phyloP scores from a whole-genome alignment of 1,140 invertebrate species.

The Panulirus ornatus region DNA sequence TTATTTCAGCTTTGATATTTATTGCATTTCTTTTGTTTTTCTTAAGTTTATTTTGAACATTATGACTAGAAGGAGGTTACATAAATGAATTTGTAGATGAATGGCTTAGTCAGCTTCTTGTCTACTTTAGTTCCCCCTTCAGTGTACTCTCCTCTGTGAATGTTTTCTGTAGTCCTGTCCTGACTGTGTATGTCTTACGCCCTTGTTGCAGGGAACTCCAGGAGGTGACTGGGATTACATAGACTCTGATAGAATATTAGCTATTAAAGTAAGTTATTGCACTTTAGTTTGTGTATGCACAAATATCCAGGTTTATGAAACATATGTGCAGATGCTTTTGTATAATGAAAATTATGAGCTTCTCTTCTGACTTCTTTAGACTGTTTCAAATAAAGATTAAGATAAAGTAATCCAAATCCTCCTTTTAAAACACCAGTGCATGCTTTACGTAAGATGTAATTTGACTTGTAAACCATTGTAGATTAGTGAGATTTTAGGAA shows the following conservation, averaged over 20 bases:
- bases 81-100: slow-evolving; percentile 3
- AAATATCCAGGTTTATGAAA: too few species aligned
- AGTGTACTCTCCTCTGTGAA: background rate
- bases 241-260: slow-evolving; percentile 91
- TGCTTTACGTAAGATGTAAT: too few species aligned
- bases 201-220: slow-evolving; percentile 74
- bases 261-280: slow-evolving; percentile 88
- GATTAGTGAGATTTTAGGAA: too few species aligned
- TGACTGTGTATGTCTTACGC: slow-evolving; percentile 63
- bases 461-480: too few species aligned
- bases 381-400: background rate
- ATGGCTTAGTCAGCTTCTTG: background rate
- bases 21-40: too few species aligned
- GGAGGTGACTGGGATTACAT: slow-evolving; percentile 84
- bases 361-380: slow-evolving; percentile 8
- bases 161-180: slow-evolving; percentile 29
- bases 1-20: too few species aligned
- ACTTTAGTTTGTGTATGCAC: background rate
- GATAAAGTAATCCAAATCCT: background rate
- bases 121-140: too few species aligned
- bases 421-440: background rate
- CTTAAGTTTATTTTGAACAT: too few species aligned
- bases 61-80: background rate
- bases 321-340: too few species aligned
- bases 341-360: too few species aligned